phyloP scores from a whole-genome alignment of 30 jellyfish, hydroid and myxozoan species.

The Cassiopea andromeda region DNA sequence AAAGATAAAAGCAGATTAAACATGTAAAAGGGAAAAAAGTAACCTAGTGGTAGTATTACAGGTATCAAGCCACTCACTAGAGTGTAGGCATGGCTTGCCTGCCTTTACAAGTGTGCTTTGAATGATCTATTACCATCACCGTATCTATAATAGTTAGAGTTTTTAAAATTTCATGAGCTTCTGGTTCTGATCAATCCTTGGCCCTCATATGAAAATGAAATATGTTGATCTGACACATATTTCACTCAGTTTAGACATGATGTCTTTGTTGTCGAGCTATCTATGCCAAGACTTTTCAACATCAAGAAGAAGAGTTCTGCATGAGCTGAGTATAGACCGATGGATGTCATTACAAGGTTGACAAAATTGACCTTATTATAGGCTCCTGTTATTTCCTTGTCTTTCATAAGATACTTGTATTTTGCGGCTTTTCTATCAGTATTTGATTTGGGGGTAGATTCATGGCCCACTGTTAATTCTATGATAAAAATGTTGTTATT shows the following conservation, averaged over 20 bases:
- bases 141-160: neutral
- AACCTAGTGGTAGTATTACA: neutral
- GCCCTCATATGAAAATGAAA: neutral
- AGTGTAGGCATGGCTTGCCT: slow-evolving; percentile 32
- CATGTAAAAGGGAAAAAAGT: neutral
- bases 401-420: slow-evolving; percentile 13
- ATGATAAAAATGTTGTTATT: neutral
- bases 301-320: neutral
- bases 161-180: slow-evolving; percentile 5
- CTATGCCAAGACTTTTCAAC: neutral
- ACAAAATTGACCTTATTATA: slow-evolving; percentile 2
- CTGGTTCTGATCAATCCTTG: slow-evolving; percentile 4
- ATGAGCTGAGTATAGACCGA: slow-evolving; percentile 1
- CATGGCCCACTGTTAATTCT: slow-evolving; percentile 23
- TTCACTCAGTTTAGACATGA: too few relatives aligned
- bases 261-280: slow-evolving; percentile 5
- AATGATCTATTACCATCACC: neutral
- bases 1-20: neutral
- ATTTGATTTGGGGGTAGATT: slow-evolving; percentile 14
- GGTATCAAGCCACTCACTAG: slow-evolving; percentile 18
- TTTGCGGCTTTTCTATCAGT: slow-evolving; percentile 8
- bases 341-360: slow-evolving; percentile 16
- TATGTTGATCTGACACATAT: neutral
- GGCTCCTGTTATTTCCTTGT: slow-evolving; percentile 1
- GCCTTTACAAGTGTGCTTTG: slow-evolving; percentile 14